Base-by-base conservation (phyloP, 2,113 vertebrate genomes). In the Eublepharis macularius region DNA sequence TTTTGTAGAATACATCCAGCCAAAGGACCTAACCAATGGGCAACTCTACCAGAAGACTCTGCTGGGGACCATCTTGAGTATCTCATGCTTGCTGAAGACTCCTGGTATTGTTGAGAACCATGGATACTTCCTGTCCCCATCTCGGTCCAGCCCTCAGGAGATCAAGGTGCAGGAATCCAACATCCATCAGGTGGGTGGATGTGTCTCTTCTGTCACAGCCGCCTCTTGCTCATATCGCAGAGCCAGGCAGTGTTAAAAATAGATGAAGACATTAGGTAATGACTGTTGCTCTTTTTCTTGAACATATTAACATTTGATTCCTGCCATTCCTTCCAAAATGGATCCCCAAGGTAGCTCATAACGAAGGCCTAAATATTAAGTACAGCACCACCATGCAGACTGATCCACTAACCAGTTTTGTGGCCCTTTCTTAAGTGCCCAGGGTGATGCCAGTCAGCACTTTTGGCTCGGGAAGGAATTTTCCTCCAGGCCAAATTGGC, bases 131-230 rank as follows among this genome's bases (percentile, higher is more conserved):
- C 94, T 98, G 90, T 99, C 97, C 88, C 98, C 98, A 3, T 98
- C 98, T 43, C 97, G 98, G 21, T 98, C 98, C 92, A 98, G 98
- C 81, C 97, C 98, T 1, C 99, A 99, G 82, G 98, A 99, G 94
- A 99, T 98, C 89, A 99, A 99, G 94, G 97, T 99, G 74, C 98
- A 99, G 90, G 98, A 99, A 88, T 97, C 98, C 91, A 99, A 98
- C 94, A 98, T 99, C 89, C 98, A 99, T 90, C 98, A 99, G 98
- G 99, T 99, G 80, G 87, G 88, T 49, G 39, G 21, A 24, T 17
- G 43, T 0, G 0, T 0, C 5, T 6, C 32, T 32, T 17, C 17
- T 34, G 5, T 75, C 32, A 19, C 36, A 51, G 34, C 19, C 74
- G 14, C 24, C 36, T 9, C 12, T 7, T 39, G n/a, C 66, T 51